phyloP scores from a whole-genome alignment of 1,140 invertebrate genomes.

The Phymastichus coffea region DNA sequence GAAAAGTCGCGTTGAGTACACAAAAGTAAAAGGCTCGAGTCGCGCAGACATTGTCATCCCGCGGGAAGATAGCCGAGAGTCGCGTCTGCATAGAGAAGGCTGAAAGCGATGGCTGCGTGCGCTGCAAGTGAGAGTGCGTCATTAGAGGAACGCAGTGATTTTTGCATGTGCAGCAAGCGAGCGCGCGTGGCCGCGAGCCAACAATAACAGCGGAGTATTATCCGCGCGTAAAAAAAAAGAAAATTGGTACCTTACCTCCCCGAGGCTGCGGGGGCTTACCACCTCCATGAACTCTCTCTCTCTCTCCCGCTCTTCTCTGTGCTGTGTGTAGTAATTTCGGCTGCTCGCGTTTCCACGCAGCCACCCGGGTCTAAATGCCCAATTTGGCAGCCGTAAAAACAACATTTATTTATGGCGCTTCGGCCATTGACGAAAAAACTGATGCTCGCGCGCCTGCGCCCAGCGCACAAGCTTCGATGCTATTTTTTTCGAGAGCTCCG shows the following conservation, averaged over 20 bases:
- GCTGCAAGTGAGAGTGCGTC: background rate
- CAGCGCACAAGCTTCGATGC: background rate
- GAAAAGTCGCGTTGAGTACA: too few species aligned
- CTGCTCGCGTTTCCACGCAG: slow-evolving; percentile 13
- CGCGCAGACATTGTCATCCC: too few species aligned
- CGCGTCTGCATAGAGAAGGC: too few species aligned
- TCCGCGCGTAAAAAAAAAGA: background rate
- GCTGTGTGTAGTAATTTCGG: background rate
- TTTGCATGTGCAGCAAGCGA: slow-evolving; percentile 3
- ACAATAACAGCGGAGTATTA: slow-evolving; percentile 3
- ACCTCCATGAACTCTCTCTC: background rate
- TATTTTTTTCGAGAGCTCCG: slow-evolving; percentile 30
- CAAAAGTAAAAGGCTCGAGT: too few species aligned
- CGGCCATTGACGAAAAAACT: slow-evolving; percentile 48
- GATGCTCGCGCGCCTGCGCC: slow-evolving; percentile 27
- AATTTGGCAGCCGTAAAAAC: slow-evolving; percentile 57
- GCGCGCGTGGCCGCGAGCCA: background rate
- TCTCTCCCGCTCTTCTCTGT: background rate
- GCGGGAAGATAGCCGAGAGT: too few species aligned
- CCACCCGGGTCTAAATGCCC: slow-evolving; percentile 48
- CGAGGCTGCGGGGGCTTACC: background rate
- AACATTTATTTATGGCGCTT: slow-evolving; percentile 56
- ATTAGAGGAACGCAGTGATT: slow-evolving; percentile 1
- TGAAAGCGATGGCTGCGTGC: too few species aligned
- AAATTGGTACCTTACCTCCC: background rate